phyloP scores from a whole-genome alignment of 1,140 invertebrate genomes.

The Streblospio benedicti region DNA sequence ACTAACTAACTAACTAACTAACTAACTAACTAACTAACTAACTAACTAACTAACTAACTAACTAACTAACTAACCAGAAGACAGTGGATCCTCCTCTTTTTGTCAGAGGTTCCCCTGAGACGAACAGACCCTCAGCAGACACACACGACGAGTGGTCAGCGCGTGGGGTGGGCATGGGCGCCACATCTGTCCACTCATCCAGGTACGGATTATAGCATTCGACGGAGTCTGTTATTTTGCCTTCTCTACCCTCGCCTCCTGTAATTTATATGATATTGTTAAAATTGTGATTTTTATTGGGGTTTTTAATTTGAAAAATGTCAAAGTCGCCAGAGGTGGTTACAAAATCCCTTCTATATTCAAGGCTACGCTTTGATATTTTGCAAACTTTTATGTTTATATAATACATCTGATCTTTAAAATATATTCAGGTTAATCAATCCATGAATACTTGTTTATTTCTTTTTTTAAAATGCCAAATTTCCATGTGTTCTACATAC shows the following conservation, averaged over 20 bases:
- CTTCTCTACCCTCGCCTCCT: slow-evolving; percentile 30
- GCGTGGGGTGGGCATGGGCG: slow-evolving; percentile 27
- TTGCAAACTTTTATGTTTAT: too few relatives aligned
- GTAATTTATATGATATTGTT: background rate
- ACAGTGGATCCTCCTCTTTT: slow-evolving; percentile 33
- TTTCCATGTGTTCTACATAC: slow-evolving; percentile 22
- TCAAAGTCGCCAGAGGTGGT: too few relatives aligned
- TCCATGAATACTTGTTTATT: too few relatives aligned
- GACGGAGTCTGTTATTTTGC: slow-evolving; percentile 28
- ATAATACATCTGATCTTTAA: too few relatives aligned
- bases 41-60: too few relatives aligned
- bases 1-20: too few relatives aligned
- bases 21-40: too few relatives aligned
- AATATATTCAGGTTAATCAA: too few relatives aligned
- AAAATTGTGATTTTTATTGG: background rate
- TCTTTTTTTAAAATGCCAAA: too few relatives aligned
- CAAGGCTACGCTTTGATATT: too few relatives aligned
- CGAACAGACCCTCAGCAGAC: slow-evolving; percentile 25
- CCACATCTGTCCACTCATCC: slow-evolving; percentile 28
- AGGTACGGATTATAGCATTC: slow-evolving; percentile 31
- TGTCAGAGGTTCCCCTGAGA: slow-evolving; percentile 34
- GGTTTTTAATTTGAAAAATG: background rate
- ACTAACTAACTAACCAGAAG: slow-evolving; percentile 28
- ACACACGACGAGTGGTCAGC: slow-evolving; percentile 35
- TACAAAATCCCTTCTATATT: too few relatives aligned